Evolutionary conservation across 2,113 vertebrate genomes (phyloP).

Genomic region (Sorex fumeus): DNA sequence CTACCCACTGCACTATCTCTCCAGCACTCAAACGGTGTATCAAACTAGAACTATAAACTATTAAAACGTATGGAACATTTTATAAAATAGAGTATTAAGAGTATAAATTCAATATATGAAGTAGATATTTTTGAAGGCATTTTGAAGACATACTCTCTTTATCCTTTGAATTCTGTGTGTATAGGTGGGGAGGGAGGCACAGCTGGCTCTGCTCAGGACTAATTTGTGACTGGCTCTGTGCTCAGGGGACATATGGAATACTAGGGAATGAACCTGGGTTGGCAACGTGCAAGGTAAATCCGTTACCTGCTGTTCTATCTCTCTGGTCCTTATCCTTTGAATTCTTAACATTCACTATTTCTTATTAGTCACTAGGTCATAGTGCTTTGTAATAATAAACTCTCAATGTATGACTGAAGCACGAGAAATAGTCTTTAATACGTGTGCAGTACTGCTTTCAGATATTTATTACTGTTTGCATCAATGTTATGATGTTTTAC

Average conservation of each 20-base stretch:
- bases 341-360: not conserved
- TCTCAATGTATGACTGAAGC: conserved; percentile 37
- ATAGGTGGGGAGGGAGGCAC: no score
- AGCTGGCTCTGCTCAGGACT: no score
- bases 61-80: conserved; percentile 14
- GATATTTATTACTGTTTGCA: not conserved
- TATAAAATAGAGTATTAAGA: conserved; percentile 15
- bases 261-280: no score
- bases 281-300: no score
- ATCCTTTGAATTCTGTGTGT: not conserved
- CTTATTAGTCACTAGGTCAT: not conserved
- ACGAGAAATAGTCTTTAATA: conserved; percentile 31
- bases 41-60: conserved; percentile 1
- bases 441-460: not conserved
- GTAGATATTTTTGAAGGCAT: conserved; percentile 18
- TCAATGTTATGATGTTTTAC: no score
- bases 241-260: no score
- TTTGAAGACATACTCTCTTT: conserved; percentile 2
- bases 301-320: no score
- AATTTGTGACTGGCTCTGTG: no score
- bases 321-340: no score
- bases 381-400: conserved; percentile 5
- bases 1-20: no score
- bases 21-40: not conserved
- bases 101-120: conserved; percentile 31